Conservation (phyloP, 2,888 invertebrate genomes). For the Pharmacophagus antenor region DNA sequence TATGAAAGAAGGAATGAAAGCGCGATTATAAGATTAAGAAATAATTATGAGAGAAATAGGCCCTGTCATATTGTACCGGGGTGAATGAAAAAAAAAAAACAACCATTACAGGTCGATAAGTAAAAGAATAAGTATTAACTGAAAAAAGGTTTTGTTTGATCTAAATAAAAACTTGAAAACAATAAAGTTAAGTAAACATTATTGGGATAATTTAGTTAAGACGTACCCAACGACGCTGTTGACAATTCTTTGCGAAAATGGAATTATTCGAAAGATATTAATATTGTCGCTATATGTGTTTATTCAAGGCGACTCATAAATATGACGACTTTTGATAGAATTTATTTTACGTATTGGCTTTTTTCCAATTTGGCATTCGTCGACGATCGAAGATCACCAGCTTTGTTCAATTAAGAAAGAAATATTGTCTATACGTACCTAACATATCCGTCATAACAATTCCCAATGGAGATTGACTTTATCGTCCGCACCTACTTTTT, state of each 20-base stretch:
- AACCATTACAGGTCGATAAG: too few relatives aligned
- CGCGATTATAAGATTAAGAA: too few relatives aligned
- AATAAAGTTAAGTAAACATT: too few relatives aligned
- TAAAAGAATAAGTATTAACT: too few relatives aligned
- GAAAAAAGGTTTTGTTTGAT: too few relatives aligned
- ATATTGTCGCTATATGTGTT: constrained; percentile 13
- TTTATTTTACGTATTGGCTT: constrained; percentile 52
- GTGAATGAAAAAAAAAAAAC: too few relatives aligned
- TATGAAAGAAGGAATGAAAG: too few relatives aligned
- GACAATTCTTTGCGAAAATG: background rate
- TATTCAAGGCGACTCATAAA: constrained; percentile 27
- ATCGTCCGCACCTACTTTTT: background rate
- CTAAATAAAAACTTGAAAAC: too few relatives aligned
- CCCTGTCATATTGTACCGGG: too few relatives aligned
- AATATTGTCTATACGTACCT: constrained; percentile 12
- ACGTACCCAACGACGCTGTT: background rate
- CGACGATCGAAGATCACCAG: constrained; percentile 30
- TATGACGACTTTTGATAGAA: constrained; percentile 41
- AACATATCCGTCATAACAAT: constrained; percentile 18
- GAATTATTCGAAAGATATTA: constrained; percentile 1
- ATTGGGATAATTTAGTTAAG: too few relatives aligned
- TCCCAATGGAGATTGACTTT: background rate
- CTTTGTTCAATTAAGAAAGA: constrained; percentile 10
- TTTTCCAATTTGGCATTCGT: constrained; percentile 58
- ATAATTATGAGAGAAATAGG: too few relatives aligned